Evolutionary conservation across 2,113 vertebrate genomes (phyloP), one percentile per base, ranked within the genome.

Genomic region (Engraulis encrasicolus): DNA sequence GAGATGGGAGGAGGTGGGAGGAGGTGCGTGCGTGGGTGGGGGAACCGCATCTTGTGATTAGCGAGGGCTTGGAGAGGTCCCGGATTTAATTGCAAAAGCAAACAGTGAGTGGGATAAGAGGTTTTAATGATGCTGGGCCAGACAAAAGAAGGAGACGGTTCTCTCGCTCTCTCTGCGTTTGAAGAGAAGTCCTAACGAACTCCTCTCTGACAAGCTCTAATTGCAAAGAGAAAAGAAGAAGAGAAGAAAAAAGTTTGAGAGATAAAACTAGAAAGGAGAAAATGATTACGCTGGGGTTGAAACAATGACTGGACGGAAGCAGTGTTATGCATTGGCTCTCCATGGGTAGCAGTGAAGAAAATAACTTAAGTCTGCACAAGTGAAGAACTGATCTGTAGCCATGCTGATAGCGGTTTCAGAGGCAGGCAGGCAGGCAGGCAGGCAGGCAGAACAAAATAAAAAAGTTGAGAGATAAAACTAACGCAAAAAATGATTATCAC

Each of bases 11-110:
- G n/a, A n/a, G 23, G 14, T 74, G 66, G 27, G 34, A 14, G 31
- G 66, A 74, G 66, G 4, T 15, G 66, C n/a, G n/a, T n/a, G n/a
- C n/a, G n/a, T n/a, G 31, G 66, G 34, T 6, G 11, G 31, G 0
- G 27, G 15, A 31, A 17, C 66, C 31, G 31, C 66, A 74, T 31
- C 34, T 31, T 34, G 66, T 74, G 66, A 74, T 74, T 74, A 74
- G 31, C 27, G 27, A 15, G 66, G 34, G 66, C 27, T 11, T 74
- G 66, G 66, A 74, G 66, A 74, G 66, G 27, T 74, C 66, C 34
- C 23, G 11, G 27, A 74, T 74, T 74, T 74, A 74, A 74, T 74
- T 74, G 66, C 66, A 74, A 27, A 74, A 36, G 27, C 66, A 74
- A 31, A 74, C 66, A 4, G 27, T 74, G 66, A 74, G 15, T 74